Evolutionary conservation across 2,888 invertebrate species (phyloP), one percentile per base, ranked within the genome.

Genomic region (Hypsopygia costalis): DNA sequence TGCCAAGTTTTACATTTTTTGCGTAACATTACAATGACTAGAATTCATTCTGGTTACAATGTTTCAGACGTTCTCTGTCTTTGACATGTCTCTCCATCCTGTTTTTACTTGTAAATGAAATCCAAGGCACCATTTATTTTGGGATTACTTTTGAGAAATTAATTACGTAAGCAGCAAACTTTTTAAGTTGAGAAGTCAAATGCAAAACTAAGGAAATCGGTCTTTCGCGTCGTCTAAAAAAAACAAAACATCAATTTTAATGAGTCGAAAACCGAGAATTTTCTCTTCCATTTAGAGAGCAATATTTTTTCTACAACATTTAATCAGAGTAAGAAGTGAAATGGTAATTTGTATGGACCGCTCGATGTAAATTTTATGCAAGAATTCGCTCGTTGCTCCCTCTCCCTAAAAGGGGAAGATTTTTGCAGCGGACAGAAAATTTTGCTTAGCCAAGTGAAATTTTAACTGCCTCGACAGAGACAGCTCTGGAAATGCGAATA

Each of bases 221-320:
- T 66, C 62, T 61, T 51, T 53, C 49, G 46, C 49, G 56, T 44
- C 51, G 45, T 46, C 46, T 48, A 54, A 60, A 74, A 76, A 77
- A 77, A 77, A 74, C 73, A 78, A 75, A 81, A 81, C 81, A 81
- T 79, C 76, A 82, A 82, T 85, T 83, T 83, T 85, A 83, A 85
- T 83, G 83, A 85, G 79, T 81, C 78, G 69, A 81, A 85, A 86
- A 82, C 81, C 81, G 73, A 79, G 77, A 79, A 83, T 82, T 81
- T 86, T 83, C 86, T 79, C 73, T 78, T 76, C 81, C 83, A 83
- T 86, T 87, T 83, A 69, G 80, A 77, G 72, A 76, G 80, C 86
- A 86, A 86, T 86, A 86, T 86, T 86, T 88, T 87, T 88, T 88
- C 87, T 88, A 85, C 81, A 85, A 86, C 87, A 86, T 88, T 87